Conservation (phyloP, 2,113 vertebrate genomes). For the Ammospiza nelsoni region DNA sequence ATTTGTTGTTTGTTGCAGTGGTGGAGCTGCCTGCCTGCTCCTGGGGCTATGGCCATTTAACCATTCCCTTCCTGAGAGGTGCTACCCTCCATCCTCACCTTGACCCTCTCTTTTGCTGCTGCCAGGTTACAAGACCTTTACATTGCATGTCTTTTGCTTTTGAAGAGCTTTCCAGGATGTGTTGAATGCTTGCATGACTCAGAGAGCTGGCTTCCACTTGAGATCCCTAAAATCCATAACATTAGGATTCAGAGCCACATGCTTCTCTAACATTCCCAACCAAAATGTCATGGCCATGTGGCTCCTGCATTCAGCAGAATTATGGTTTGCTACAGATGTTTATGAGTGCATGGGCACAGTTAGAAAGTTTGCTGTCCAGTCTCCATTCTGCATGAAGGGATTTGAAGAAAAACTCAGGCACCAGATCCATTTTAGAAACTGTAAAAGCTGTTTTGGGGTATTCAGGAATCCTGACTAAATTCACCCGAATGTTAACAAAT, state of each 20-base stretch:
- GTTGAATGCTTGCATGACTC: neutral
- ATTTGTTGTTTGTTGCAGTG: slow-evolving; percentile 52
- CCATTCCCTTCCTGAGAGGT: neutral
- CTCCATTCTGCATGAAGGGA: slow-evolving; percentile 11
- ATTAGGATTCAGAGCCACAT: slow-evolving; percentile 32
- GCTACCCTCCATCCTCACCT: neutral
- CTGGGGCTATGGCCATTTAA: neutral
- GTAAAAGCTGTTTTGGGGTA: slow-evolving; percentile 46
- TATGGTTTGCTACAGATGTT: slow-evolving; percentile 49
- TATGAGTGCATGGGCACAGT: slow-evolving; percentile 30
- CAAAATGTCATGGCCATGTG: slow-evolving; percentile 45
- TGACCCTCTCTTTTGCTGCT: neutral
- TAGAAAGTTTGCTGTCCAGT: slow-evolving; percentile 50
- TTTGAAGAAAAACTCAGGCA: slow-evolving; percentile 56
- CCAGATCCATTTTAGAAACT: slow-evolving; percentile 3
- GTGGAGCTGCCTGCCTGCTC: neutral
- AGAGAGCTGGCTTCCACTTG: neutral
- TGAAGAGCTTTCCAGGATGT: neutral
- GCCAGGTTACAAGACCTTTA: neutral
- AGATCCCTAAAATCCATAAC: neutral
- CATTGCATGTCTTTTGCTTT: rapidly evolving
- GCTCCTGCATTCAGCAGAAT: slow-evolving; percentile 27
- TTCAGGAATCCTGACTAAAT: slow-evolving; percentile 36
- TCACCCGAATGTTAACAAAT: slow-evolving; percentile 30
- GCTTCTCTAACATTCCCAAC: slow-evolving; percentile 11